Evolutionary conservation across 2,797 vertebrate species (phyloP).

Genomic region (Discoglossus pictus): DNA sequence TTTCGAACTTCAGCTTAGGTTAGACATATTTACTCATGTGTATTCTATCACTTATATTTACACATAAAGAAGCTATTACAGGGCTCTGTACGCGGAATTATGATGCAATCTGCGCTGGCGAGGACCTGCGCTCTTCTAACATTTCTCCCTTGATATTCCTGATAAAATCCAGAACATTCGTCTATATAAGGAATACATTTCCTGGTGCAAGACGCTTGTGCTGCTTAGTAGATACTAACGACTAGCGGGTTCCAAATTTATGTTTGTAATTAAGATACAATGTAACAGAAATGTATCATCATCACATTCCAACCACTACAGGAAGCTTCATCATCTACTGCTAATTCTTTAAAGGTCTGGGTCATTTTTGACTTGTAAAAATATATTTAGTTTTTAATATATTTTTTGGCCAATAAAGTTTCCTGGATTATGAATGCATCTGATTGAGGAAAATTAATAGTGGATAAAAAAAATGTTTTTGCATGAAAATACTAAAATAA

Average conservation of each 20-base stretch:
- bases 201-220: background rate
- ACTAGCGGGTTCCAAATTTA: background rate
- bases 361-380: too few relatives aligned
- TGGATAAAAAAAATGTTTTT: too few relatives aligned
- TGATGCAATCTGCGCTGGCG: constrained; percentile 50
- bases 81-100: constrained; percentile 31
- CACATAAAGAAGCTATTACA: constrained; percentile 58
- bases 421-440: too few relatives aligned
- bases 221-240: background rate
- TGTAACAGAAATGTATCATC: too few relatives aligned
- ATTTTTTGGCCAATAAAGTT: too few relatives aligned
- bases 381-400: too few relatives aligned
- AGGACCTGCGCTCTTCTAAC: constrained; percentile 33
- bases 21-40: constrained; percentile 58
- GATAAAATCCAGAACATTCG: constrained; percentile 49
- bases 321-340: too few relatives aligned
- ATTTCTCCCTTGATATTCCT: constrained; percentile 37
- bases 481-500: too few relatives aligned
- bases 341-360: too few relatives aligned
- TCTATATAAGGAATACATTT: constrained; percentile 1
- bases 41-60: constrained; percentile 53
- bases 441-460: too few relatives aligned
- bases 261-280: constrained; percentile 2
- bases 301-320: too few relatives aligned
- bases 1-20: background rate